phyloP scores from a whole-genome alignment of 2,888 invertebrate genomes.

The Harpalus rubripes region DNA sequence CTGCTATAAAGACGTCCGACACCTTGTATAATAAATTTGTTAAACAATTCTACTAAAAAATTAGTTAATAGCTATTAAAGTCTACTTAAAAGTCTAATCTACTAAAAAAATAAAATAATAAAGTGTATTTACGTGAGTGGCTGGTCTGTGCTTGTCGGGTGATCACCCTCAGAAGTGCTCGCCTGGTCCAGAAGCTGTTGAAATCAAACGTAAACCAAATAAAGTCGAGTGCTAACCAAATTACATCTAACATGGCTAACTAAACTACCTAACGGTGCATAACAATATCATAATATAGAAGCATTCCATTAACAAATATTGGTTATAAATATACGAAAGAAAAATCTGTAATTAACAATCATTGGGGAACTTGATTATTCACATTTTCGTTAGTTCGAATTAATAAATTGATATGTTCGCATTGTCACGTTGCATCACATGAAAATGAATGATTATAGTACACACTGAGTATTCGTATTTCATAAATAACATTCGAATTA shows the following conservation, averaged over 20 bases:
- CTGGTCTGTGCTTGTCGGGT: slow-evolving; percentile 79
- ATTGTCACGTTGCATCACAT: slow-evolving; percentile 43
- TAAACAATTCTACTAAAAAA: slow-evolving; percentile 1
- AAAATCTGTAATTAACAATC: slow-evolving; percentile 37
- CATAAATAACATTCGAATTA: slow-evolving; percentile 37
- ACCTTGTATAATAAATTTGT: background rate
- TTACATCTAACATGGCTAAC: slow-evolving; percentile 40
- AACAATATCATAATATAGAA: slow-evolving; percentile 39
- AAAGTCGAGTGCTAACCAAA: slow-evolving; percentile 62
- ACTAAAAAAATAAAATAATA: slow-evolving; percentile 74
- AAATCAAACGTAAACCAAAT: slow-evolving; percentile 80
- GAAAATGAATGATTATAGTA: slow-evolving; percentile 34
- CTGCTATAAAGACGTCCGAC: no score
- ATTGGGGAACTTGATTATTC: slow-evolving; percentile 46
- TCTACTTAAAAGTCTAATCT: slow-evolving; percentile 21
- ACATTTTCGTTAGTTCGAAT: slow-evolving; percentile 35
- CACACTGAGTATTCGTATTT: slow-evolving; percentile 28
- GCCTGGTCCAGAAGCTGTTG: slow-evolving; percentile 86
- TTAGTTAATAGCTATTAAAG: background rate
- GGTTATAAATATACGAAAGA: slow-evolving; percentile 46
- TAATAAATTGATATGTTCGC: slow-evolving; percentile 14
- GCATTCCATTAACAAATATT: slow-evolving; percentile 40
- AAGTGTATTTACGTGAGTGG: slow-evolving; percentile 82
- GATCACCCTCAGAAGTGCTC: slow-evolving; percentile 80
- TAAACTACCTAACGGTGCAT: slow-evolving; percentile 36